phyloP scores from a whole-genome alignment of 2,113 vertebrate genomes.

The Pelodiscus sinensis region DNA sequence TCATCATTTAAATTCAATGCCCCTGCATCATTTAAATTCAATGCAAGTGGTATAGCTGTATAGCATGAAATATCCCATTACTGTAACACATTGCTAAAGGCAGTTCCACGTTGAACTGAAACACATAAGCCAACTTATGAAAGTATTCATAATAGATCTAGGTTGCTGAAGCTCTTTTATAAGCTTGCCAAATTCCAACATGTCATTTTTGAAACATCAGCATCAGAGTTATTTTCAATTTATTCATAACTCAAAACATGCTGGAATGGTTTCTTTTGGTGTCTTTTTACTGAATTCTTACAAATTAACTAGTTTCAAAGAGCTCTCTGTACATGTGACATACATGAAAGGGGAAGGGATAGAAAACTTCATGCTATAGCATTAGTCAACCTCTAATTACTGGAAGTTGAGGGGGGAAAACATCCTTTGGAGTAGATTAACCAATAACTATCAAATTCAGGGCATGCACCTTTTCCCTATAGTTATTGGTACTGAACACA shows the following conservation, averaged over 20 bases:
- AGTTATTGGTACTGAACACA: too few species aligned
- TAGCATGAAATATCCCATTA: not conserved
- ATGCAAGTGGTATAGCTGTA: not conserved
- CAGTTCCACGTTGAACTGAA: not conserved
- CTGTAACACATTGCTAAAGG: not conserved
- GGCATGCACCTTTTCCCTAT: too few species aligned
- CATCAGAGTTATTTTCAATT: not conserved
- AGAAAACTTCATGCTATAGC: rapidly evolving
- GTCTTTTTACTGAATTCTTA: not conserved
- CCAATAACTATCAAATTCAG: not conserved
- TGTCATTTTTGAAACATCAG: not conserved
- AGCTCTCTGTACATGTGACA: not conserved
- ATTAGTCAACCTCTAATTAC: rapidly evolving
- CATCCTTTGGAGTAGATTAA: rapidly evolving
- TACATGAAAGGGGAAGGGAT: not conserved
- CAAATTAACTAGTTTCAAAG: rapidly evolving
- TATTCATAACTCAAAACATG: not conserved
- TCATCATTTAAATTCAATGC: not conserved
- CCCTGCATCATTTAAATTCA: not conserved
- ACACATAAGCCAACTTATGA: rapidly evolving
- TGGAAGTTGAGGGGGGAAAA: not conserved
- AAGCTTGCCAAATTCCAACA: not conserved
- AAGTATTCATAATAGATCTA: not conserved
- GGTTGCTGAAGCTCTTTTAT: not conserved
- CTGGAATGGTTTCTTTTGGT: not conserved